Percentiles rank a stretch among this genome's conserved stretches.
phyloP scores from a whole-genome alignment of 2,113 vertebrate species.

The Rhineura floridana region DNA sequence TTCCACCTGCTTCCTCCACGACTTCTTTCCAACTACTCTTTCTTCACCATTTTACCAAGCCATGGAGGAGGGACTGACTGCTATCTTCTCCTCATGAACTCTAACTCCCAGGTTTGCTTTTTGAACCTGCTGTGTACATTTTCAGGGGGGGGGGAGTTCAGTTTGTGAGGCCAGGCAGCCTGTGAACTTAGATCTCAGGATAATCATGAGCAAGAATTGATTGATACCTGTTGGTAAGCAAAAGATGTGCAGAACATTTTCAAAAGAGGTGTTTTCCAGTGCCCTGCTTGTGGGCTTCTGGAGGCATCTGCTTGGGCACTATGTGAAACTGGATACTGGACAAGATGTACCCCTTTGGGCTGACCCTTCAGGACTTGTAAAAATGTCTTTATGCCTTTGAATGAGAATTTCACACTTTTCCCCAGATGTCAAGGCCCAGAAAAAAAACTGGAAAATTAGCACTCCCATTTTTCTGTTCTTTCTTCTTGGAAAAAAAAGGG shows the following conservation, averaged over 20 bases:
- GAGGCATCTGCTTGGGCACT: neutral
- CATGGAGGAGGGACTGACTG: no score
- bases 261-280: no score
- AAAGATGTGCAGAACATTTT: neutral
- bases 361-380: neutral
- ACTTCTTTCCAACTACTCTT: neutral
- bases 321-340: neutral
- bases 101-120: neutral
- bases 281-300: neutral
- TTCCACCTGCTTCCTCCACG: neutral
- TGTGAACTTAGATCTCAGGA: neutral
- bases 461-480: no score
- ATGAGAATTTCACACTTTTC: neutral
- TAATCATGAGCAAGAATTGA: neutral
- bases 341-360: neutral
- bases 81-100: neutral
- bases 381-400: neutral
- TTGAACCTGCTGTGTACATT: neutral
- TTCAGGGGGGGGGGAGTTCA: neutral
- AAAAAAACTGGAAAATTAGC: no score
- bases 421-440: no score
- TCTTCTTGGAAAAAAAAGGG: no score
- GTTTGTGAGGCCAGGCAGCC: neutral
- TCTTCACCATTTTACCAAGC: neutral
- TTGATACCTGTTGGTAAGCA: neutral